Base-by-base conservation (phyloP, 2,113 vertebrate species). In the Pluvianellus socialis region DNA sequence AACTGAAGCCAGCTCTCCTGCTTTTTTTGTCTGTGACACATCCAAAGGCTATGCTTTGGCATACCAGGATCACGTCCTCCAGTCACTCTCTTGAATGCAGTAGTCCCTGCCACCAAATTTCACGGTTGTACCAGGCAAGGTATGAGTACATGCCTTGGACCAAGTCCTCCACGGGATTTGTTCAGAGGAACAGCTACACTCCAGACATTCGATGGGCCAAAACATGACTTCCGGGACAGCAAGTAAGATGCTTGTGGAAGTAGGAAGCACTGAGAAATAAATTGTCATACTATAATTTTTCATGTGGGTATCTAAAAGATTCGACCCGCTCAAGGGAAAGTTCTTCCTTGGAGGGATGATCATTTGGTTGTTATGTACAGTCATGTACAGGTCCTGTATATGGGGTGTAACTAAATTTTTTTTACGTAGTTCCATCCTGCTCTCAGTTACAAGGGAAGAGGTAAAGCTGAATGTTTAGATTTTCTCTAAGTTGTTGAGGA, bases 241-340 rank as follows among this genome's bases (percentile, higher is more conserved):
- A 75, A 40, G 49, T 35, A 65, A 68, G 44, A 26, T 32, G 6
- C 12, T n/a, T 71, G n/a, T 27, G 42, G 35, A 75, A 82, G 28
- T 3, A 49, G 27, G 10, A 83, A 80, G 9, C 15, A 16, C 10
- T 19, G 30, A 55, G 45, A 88, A 71, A 76, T 28, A 6, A 27
- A n/a, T 49, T 65, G 56, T 33, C 33, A 4, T 27, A 2, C 1
- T 7, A 3, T 6, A 1, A 11, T 32, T 50, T 62, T 91, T 49
- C 3, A 8, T 2, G 0, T 13, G 12, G 3, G 1, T 42, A 17
- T 47, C 42, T 38, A 42, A 56, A 83, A 35, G 2, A 5, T 45
- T 56, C 76, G 22, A 24, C 15, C 11, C 12, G 5, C 8, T 70
- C 26, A n/a, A 61, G 12, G 13, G 18, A 8, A 40, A 40, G 4